Conservation (phyloP, 2,888 invertebrate species). For the Urechis unicinctus region DNA sequence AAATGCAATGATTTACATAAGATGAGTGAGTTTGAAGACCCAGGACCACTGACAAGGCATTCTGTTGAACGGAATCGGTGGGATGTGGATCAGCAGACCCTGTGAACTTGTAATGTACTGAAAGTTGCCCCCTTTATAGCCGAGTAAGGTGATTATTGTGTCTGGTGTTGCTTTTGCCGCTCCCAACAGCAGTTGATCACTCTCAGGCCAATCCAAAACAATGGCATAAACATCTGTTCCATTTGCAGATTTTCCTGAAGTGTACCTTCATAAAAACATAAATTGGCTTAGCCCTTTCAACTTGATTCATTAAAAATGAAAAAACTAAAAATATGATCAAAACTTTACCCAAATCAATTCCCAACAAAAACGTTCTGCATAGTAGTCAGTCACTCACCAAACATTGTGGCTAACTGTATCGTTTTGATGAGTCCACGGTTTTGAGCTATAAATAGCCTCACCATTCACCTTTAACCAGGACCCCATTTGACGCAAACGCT, state of each 20-base stretch:
- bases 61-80: slow-evolving; percentile 18
- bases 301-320: too few relatives aligned
- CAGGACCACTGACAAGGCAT: slow-evolving; percentile 21
- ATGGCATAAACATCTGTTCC: slow-evolving; percentile 63
- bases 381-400: too few relatives aligned
- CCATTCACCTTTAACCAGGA: slow-evolving; percentile 77
- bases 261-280: slow-evolving; percentile 18
- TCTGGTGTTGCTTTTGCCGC: slow-evolving; percentile 45
- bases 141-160: slow-evolving; percentile 55
- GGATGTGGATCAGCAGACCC: slow-evolving; percentile 37
- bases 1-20: too few relatives aligned
- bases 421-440: slow-evolving; percentile 76
- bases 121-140: slow-evolving; percentile 43
- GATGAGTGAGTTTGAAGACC: slow-evolving; percentile 22
- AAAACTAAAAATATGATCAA: too few relatives aligned
- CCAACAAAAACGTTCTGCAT: too few relatives aligned
- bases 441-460: slow-evolving; percentile 73
- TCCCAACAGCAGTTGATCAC: slow-evolving; percentile 56
- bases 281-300: too few relatives aligned
- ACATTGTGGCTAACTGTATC: slow-evolving; percentile 62
- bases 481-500: slow-evolving; percentile 72
- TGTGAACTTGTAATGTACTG: too few relatives aligned
- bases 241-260: slow-evolving; percentile 11
- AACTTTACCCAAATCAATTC: too few relatives aligned
- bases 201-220: slow-evolving; percentile 65